Base-by-base conservation (phyloP, 2,113 vertebrate species). In the Microtus montanus region DNA sequence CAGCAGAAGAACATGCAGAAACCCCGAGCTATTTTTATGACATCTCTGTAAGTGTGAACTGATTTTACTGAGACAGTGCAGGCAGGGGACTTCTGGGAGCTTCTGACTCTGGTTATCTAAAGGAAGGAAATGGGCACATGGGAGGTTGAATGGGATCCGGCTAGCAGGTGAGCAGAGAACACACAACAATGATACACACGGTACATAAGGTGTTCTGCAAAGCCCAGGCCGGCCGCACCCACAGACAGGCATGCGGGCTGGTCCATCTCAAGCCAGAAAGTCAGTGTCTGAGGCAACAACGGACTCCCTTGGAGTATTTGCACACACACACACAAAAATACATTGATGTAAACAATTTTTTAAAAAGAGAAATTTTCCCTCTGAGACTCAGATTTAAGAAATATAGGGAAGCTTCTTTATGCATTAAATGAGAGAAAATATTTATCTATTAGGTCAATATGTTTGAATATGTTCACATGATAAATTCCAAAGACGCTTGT, bases 31-130 rank as follows among this genome's bases (percentile, higher is more conserved):
- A 22, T 87, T 92, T 92, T 71, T 83, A 70, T 12, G 52, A 64
- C 11, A 71, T 94, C 44, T 49, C 75, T 90, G n/a, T 84, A 66
- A 70, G 86, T 90, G 63, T 33, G 63, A 90, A 90, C 82, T 66
- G 38, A 87, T 64, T 92, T 86, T 63, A 33, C 20, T 35, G 19
- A 63, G 75, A 20, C 7, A 4, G 71, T 7, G 1, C 14, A 38
- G 49, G 54, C 47, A 28, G 41, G 44, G 74, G 38, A 44, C 26
- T 71, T 28, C n/a, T 33, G 33, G 74, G 74, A 38, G 33, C 17
- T 19, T 28, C 15, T 26, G 15, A 13, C n/a, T 3, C 2, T 17
- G 22, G 26, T 17, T 66, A 12, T 73, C 17, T 6, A 13, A 24
- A 33, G 77, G 26, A 78, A 49, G 64, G 35, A 66, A n/a, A 13